Evolutionary conservation across 2,797 vertebrate genomes (phyloP).

Genomic region (Aratinga solstitialis): DNA sequence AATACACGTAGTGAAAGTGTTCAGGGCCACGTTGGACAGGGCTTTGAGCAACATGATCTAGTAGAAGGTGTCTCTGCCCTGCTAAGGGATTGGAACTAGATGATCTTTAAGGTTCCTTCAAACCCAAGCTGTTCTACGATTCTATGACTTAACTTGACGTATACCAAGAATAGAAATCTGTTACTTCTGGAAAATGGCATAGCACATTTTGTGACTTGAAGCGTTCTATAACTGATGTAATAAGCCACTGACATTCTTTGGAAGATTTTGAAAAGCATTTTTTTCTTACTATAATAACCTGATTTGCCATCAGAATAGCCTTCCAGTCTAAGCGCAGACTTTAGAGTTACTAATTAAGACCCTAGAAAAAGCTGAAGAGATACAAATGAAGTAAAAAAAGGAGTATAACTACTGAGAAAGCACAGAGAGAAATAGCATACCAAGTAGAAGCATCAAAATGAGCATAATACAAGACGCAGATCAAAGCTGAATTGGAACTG

Average conservation of each 20-base stretch:
- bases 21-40: neutral
- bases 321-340: neutral
- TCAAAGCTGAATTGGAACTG: neutral
- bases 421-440: neutral
- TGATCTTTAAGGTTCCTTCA: neutral
- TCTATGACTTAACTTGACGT: neutral
- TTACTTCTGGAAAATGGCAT: neutral
- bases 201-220: neutral
- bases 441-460: constrained; percentile 11
- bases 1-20: neutral
- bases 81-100: neutral
- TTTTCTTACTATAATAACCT: neutral
- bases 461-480: neutral
- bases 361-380: neutral
- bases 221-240: neutral
- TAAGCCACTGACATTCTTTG: neutral
- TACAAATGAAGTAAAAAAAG: neutral
- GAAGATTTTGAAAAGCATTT: neutral
- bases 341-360: neutral
- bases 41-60: neutral
- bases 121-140: neutral
- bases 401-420: neutral
- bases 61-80: neutral
- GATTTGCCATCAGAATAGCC: neutral
- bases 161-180: neutral